Evolutionary conservation across 2,797 vertebrate species (phyloP).

Genomic region (Carduelis carduelis): DNA sequence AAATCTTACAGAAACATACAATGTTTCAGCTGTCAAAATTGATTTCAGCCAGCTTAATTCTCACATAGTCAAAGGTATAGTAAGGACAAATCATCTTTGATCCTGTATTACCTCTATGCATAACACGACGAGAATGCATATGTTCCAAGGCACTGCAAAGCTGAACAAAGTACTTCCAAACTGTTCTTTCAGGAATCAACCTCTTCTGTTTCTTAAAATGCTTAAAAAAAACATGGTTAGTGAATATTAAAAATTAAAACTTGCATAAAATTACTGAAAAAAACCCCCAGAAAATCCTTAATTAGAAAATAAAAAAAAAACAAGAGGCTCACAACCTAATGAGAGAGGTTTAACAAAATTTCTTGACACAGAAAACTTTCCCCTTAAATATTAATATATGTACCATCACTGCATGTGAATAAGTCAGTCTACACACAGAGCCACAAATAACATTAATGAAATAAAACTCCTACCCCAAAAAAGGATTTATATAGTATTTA

Average conservation of each 20-base stretch:
- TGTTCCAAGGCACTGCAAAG: constrained; percentile 97
- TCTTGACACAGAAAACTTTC: not conserved
- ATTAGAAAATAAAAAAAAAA: not conserved
- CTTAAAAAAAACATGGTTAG: constrained; percentile 68
- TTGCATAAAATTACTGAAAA: not conserved
- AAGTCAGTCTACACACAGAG: not conserved
- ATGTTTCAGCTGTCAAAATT: not conserved
- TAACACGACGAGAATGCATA: constrained; percentile 97
- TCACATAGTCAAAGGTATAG: not conserved
- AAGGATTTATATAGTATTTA: not conserved
- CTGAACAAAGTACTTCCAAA: constrained; percentile 99
- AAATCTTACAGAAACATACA: not conserved
- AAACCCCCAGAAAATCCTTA: not conserved
- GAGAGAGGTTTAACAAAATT: not conserved
- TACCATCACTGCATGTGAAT: not conserved
- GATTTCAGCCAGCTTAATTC: not conserved
- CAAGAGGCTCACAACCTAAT: not conserved
- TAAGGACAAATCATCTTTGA: not conserved
- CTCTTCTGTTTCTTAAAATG: constrained; percentile 98
- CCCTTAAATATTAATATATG: not conserved
- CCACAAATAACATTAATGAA: not conserved
- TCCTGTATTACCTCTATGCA: constrained; percentile 89
- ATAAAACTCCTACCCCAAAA: not conserved
- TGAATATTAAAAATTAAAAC: not conserved
- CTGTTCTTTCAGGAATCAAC: constrained; percentile 95